Conservation (phyloP, 2,888 invertebrate genomes). For the Athalia cordata region DNA sequence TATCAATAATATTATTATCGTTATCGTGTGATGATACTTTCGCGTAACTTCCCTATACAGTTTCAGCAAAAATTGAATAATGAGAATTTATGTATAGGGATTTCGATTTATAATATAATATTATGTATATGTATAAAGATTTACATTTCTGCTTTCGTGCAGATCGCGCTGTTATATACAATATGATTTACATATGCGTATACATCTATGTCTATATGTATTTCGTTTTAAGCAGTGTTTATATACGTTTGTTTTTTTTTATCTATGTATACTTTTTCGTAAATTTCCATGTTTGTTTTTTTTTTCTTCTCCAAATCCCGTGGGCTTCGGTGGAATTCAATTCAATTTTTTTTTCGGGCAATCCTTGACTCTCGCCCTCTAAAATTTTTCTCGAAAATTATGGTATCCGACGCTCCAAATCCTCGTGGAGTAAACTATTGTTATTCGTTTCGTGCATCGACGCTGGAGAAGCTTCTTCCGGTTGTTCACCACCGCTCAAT, state of each 20-base stretch:
- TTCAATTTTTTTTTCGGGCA: not conserved
- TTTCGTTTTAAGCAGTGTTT: not conserved
- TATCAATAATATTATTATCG: not conserved
- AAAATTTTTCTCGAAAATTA: slow-evolving; percentile 50
- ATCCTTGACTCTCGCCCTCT: not conserved
- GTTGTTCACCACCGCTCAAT: slow-evolving; percentile 69
- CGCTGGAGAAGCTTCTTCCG: slow-evolving; percentile 68
- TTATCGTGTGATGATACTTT: slow-evolving; percentile 37
- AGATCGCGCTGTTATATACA: not conserved
- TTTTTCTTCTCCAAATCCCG: not conserved
- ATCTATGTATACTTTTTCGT: not conserved
- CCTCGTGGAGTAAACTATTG: slow-evolving; percentile 76
- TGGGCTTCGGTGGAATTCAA: not conserved
- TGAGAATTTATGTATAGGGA: not conserved
- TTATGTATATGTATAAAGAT: not conserved
- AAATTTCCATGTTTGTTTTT: no score
- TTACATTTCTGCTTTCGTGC: not conserved
- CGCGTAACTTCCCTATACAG: not conserved
- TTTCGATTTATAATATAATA: not conserved
- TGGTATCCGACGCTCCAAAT: slow-evolving; percentile 74
- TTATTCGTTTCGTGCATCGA: slow-evolving; percentile 75
- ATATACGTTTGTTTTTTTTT: not conserved
- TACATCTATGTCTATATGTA: not conserved
- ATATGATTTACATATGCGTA: slow-evolving; percentile 3
- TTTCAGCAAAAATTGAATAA: not conserved